Evolutionary conservation across 2,888 invertebrate species (phyloP).

Genomic region (Tanypteryx hageni): DNA sequence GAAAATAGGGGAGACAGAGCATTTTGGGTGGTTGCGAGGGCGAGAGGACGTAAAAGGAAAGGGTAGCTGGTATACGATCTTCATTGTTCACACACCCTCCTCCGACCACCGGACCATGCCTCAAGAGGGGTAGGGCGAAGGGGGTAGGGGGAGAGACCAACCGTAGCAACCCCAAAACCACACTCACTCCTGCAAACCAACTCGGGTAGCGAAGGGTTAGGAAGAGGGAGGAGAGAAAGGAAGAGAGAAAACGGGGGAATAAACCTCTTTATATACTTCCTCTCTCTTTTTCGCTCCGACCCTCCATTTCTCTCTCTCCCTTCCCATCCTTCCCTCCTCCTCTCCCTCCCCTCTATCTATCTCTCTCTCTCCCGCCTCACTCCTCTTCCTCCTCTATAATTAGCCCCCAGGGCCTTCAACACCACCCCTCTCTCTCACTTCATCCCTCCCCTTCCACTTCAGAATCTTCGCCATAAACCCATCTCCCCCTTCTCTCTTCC

Average conservation of each 20-base stretch:
- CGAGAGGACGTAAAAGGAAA: not conserved
- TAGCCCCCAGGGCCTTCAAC: constrained; percentile 57
- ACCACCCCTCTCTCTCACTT: not conserved
- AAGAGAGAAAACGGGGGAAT: constrained; percentile 19
- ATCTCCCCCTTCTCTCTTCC: not conserved
- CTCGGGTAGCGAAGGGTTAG: not conserved
- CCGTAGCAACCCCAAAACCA: constrained; percentile 33
- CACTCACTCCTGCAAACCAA: constrained; percentile 53
- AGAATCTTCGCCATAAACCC: not conserved
- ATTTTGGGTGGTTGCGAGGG: not conserved
- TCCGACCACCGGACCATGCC: not conserved
- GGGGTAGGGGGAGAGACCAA: constrained; percentile 1
- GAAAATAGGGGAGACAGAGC: not conserved
- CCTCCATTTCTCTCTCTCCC: not conserved
- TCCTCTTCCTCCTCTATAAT: constrained; percentile 39
- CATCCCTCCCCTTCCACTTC: not conserved
- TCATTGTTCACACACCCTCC: constrained; percentile 18
- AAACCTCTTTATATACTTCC: constrained; percentile 42
- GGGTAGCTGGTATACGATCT: not conserved
- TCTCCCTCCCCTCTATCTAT: not conserved
- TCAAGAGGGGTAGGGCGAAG: not conserved
- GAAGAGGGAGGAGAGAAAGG: not conserved
- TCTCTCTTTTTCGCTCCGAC: not conserved
- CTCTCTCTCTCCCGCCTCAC: not conserved
- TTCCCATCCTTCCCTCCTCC: not conserved